Conservation (phyloP, 2,113 vertebrate genomes). For the Chauna torquata region DNA sequence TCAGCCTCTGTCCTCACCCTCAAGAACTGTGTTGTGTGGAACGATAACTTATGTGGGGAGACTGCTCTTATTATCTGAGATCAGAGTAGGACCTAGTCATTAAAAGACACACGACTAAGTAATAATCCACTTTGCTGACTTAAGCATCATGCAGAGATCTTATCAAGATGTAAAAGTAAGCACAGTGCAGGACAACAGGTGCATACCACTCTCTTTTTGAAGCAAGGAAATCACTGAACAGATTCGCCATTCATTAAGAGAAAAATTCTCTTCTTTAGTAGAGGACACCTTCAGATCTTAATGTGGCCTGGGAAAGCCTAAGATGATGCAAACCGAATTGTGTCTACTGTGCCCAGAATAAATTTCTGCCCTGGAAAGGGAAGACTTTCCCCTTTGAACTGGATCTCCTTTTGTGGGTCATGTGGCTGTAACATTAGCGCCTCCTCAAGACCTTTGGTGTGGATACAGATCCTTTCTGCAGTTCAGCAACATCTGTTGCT, state of each 20-base stretch:
- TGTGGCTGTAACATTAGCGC: not conserved
- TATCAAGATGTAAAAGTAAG: not conserved
- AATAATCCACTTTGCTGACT: not conserved
- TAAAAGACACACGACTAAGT: not conserved
- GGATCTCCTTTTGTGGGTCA: not conserved
- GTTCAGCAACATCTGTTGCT: not conserved
- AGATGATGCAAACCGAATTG: not conserved
- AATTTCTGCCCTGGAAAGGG: not conserved
- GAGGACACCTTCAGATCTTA: not conserved
- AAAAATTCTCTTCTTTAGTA: not conserved
- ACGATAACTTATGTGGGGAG: not conserved
- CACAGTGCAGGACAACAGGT: not conserved
- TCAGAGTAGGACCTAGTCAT: not conserved
- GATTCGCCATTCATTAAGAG: not conserved
- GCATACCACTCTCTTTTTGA: not conserved
- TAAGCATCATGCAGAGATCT: not conserved
- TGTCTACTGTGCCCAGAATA: not conserved
- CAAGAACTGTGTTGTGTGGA: not conserved
- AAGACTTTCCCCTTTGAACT: not conserved
- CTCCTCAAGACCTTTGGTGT: not conserved
- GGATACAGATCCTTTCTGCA: not conserved
- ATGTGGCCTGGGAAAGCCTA: not conserved
- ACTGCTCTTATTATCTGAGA: not conserved
- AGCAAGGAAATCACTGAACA: not conserved
- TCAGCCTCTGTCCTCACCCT: not conserved